Conservation (phyloP, 2,888 invertebrate genomes). For the Mechanitis mazaeus region DNA sequence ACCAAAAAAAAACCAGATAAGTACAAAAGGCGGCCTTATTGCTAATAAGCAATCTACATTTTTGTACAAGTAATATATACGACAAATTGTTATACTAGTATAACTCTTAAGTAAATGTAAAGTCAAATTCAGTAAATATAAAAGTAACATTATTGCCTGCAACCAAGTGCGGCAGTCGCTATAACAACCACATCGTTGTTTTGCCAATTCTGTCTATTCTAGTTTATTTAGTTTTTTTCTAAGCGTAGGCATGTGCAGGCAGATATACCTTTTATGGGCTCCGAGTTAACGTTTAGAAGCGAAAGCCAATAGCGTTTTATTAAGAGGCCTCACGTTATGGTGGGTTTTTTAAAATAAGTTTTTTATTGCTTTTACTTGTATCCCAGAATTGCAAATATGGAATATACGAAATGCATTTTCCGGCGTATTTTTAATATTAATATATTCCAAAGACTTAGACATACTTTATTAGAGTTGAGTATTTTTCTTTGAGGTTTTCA, state of each 20-base stretch:
- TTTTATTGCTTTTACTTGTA: constrained; percentile 27
- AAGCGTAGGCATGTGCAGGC: constrained; percentile 30
- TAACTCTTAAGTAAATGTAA: background rate
- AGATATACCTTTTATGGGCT: constrained; percentile 40
- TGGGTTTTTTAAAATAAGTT: constrained; percentile 27
- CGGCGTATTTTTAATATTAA: constrained; percentile 3
- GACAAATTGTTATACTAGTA: background rate
- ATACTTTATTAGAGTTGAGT: background rate
- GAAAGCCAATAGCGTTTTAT: constrained; percentile 31
- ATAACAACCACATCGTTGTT: constrained; percentile 66
- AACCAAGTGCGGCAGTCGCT: constrained; percentile 57
- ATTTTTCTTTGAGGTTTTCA: no score
- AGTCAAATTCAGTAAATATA: constrained; percentile 13
- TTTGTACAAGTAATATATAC: no score
- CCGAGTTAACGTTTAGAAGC: constrained; percentile 39
- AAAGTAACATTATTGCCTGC: constrained; percentile 22
- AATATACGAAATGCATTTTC: constrained; percentile 13
- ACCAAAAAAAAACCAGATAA: no score
- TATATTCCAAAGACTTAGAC: background rate
- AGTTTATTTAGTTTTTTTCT: constrained; percentile 42
- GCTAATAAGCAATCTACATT: no score
- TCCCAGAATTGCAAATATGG: constrained; percentile 24
- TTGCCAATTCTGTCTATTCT: constrained; percentile 64
- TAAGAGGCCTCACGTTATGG: constrained; percentile 30
- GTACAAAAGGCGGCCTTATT: no score